phyloP scores from a whole-genome alignment of 2,797 vertebrate species.

The Hapalemur alaotrensis region DNA sequence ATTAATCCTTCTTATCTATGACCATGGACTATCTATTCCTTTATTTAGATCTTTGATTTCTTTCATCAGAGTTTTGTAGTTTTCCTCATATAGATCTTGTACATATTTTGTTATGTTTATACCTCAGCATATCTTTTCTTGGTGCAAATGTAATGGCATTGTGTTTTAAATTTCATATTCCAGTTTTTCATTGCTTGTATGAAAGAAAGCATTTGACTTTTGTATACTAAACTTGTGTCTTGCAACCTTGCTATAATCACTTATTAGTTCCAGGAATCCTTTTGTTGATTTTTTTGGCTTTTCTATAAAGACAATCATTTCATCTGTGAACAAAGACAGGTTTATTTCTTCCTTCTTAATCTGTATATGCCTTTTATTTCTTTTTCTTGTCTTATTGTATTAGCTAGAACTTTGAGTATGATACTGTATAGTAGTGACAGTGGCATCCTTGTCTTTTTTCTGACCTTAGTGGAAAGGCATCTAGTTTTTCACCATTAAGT shows the following conservation, averaged over 20 bases:
- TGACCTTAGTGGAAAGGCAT: neutral
- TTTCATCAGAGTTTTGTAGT: neutral
- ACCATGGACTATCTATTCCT: neutral
- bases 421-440: neutral
- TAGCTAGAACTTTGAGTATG: neutral
- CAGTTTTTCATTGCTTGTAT: neutral
- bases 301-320: neutral
- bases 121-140: neutral
- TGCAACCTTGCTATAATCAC: neutral
- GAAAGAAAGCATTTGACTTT: neutral
- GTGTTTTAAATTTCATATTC: conserved; percentile 10
- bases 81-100: neutral
- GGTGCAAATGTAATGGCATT: neutral
- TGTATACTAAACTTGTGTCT: neutral
- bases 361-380: neutral
- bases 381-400: neutral
- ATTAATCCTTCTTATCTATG: neutral
- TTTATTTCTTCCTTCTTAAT: neutral
- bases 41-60: neutral
- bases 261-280: neutral
- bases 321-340: neutral
- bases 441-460: neutral
- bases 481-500: neutral
- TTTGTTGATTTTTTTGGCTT: neutral
- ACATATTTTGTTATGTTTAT: conserved; percentile 1